Evolutionary conservation across 2,797 vertebrate genomes (phyloP).

Genomic region (Sebastes vulpes): DNA sequence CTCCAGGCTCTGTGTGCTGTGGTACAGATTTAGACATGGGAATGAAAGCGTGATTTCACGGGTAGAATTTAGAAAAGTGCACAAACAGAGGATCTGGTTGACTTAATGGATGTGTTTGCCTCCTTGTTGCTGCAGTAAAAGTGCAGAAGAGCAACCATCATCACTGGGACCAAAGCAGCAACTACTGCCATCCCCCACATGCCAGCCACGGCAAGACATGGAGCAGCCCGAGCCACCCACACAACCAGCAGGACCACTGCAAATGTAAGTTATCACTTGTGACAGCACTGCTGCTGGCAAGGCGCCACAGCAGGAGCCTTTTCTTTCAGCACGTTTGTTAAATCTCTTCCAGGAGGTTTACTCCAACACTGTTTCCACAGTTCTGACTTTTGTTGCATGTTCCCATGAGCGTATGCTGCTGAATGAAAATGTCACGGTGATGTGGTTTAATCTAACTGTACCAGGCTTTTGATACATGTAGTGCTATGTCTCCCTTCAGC

Average conservation of each 20-base stretch:
- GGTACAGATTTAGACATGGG: constrained; percentile 62
- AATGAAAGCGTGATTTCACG: constrained; percentile 57
- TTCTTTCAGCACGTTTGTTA: constrained; percentile 53
- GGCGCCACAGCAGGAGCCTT: constrained; percentile 51
- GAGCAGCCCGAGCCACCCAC: constrained; percentile 88
- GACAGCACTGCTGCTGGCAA: constrained; percentile 76
- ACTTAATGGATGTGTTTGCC: constrained; percentile 29
- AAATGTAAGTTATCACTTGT: constrained; percentile 89
- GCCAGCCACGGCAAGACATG: constrained; percentile 92
- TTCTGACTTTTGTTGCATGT: constrained; percentile 7
- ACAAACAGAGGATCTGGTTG: constrained; percentile 1
- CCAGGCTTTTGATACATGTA: constrained; percentile 24
- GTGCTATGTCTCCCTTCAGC: constrained; percentile 81
- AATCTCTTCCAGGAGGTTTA: constrained; percentile 39
- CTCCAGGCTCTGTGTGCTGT: constrained; percentile 41
- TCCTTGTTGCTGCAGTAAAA: constrained; percentile 87
- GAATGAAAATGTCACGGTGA: constrained; percentile 6
- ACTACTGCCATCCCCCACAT: constrained; percentile 91
- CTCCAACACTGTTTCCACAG: constrained; percentile 5
- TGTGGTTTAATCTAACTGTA: constrained; percentile 5
- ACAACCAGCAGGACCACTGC: constrained; percentile 91
- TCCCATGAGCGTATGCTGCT: background rate
- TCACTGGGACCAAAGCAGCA: constrained; percentile 93
- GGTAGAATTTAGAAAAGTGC: constrained; percentile 17
- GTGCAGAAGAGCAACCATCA: constrained; percentile 94